These are phyloP conservation scores for Peromyscus polionotus DNA, from an alignment of 2,113 vertebrate genomes.

Conservation along the genomic window DNA sequence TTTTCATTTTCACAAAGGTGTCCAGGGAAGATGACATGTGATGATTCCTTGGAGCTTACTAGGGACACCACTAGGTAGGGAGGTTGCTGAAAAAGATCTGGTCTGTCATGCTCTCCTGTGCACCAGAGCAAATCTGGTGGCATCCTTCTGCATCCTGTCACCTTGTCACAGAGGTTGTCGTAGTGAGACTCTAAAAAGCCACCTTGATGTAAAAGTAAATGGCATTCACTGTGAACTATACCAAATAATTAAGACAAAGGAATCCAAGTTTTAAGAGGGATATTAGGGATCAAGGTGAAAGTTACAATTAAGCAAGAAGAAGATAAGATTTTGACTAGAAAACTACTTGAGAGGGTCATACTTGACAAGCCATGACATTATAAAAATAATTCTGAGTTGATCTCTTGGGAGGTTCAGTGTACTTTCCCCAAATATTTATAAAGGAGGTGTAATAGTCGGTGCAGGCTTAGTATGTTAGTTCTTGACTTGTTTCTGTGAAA, in stretches of 20 bases:
- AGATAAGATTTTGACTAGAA: neutral
- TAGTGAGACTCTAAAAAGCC: neutral
- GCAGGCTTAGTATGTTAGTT: rapidly evolving
- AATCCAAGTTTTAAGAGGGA: neutral
- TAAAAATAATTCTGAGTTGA: neutral
- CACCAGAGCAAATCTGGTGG: neutral
- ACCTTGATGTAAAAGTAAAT: neutral
- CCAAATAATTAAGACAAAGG: neutral
- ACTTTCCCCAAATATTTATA: neutral
- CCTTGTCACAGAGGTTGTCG: neutral
- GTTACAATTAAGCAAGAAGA: conserved; percentile 34
- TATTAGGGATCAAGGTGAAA: neutral
- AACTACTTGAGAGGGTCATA: neutral
- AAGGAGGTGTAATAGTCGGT: neutral
- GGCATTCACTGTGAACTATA: neutral
- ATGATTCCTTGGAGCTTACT: neutral
- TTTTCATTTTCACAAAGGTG: neutral
- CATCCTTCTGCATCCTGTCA: neutral
- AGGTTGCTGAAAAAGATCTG: neutral
- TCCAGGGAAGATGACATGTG: neutral
- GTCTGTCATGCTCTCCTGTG: neutral
- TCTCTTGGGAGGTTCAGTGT: neutral
- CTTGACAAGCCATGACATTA: neutral
- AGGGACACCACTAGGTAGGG: neutral
- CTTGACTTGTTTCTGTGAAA: neutral